Evolutionary conservation across 2,797 vertebrate species (phyloP).

Genomic region (Melanotaenia maccullochi): DNA sequence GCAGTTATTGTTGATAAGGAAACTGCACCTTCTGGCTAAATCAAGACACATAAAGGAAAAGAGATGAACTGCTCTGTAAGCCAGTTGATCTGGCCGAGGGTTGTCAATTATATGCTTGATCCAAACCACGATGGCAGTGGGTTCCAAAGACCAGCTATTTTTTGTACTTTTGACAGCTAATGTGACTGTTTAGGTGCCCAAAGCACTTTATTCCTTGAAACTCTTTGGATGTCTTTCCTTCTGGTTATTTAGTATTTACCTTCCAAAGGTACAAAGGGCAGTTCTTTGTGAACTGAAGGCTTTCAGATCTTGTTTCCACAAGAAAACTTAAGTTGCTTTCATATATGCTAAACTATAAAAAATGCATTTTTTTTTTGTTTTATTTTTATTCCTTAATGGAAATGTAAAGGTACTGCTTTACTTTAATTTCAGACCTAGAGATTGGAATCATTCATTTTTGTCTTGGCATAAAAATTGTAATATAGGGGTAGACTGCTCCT

Average conservation of each 20-base stretch:
- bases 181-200: conserved; percentile 16
- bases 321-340: neutral
- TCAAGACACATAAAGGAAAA: conserved; percentile 47
- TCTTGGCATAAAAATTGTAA: conserved; percentile 2
- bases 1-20: conserved; percentile 75
- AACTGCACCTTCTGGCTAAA: conserved; percentile 56
- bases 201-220: conserved; percentile 14
- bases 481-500: neutral
- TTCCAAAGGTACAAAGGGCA: neutral
- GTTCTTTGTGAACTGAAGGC: neutral
- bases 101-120: conserved; percentile 35
- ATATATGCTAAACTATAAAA: conserved; percentile 8
- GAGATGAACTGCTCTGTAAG: conserved; percentile 49
- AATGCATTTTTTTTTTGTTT: neutral
- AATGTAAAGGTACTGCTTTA: neutral
- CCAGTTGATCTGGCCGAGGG: conserved; percentile 45
- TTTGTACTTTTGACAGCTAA: conserved; percentile 43
- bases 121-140: conserved; percentile 4
- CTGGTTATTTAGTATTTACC: conserved; percentile 1
- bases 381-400: neutral
- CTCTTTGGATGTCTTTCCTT: neutral
- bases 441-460: conserved; percentile 5
- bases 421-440: neutral
- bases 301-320: neutral
- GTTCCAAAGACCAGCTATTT: conserved; percentile 35